Evolutionary conservation across 1,140 invertebrate species (phyloP), one percentile per base, ranked within the genome.

Genomic region (Bacillus rossius): DNA sequence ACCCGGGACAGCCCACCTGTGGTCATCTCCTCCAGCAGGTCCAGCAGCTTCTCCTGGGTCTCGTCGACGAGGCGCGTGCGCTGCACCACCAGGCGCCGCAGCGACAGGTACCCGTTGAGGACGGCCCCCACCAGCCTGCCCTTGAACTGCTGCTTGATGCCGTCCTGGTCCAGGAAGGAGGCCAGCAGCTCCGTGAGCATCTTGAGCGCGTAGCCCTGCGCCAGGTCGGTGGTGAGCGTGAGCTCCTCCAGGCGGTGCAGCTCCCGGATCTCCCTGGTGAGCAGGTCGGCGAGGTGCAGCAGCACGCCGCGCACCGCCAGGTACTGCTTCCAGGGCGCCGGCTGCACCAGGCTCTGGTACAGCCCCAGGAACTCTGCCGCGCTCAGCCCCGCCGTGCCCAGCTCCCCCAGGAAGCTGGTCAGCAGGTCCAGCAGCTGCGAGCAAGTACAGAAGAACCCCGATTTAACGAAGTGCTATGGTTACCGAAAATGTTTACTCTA

Each of bases 11-110:
- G n/a, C n/a, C n/a, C n/a, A 87, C 88, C 91, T 29, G 89, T 92
- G 1, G 96, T 98, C 85, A 99, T 95, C 72, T 97, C 94, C 76
- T 98, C 96, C 3, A 99, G 76, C 57, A 98, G 79, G 70, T 96
- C 94, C 0, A 99, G 76, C 10, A 99, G 75, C 69, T 95, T 96
- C 70, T 98, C 94, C 75, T 99, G 95, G 1, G 96, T 96, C 71
- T 98, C 94, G 74, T 98, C 95, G 42, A 98, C 94, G 22, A 96
- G 79, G 57, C 96, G 84, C 0, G 96, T 98, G 56, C 96, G 79
- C 74, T 98, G 95, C 48, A 98, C 92, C 13, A 98, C 91, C 4
- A 98, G 79, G 61, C 94, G 85, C 19, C 94, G 78, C 47, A 98
- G 75, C 0, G 92, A 92, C 41, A 98, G 78, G 76, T 99, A 98